Base-by-base conservation (phyloP, 2,888 invertebrate species). In the Euzophera pinguis region DNA sequence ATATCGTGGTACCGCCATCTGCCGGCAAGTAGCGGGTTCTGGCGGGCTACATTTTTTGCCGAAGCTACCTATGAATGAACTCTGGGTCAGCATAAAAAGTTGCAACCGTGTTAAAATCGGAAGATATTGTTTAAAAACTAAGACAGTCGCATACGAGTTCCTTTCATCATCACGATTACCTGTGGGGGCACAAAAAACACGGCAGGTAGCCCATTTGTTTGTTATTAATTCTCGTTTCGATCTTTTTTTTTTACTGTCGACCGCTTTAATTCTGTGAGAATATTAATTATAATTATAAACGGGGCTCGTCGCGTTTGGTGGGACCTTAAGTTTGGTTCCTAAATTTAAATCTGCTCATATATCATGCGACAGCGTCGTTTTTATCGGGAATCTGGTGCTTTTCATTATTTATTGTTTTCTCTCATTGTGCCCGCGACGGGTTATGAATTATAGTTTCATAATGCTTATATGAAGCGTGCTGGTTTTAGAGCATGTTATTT, bases 241-340 rank as follows among this genome's bases (percentile, higher is more conserved):
- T 80, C 73, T 73, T 83, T 81, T 87, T n/a, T n/a, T 22, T 82
- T 86, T 84, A 69, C 71, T 74, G 72, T 78, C 86, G 80, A 78
- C 86, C 85, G 83, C 79, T 84, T 85, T 89, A 84, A 88, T 88
- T 84, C 86, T 83, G 85, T 86, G 84, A 85, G 90, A 89, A 86
- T 90, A 90, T 90, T 90, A 90, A 90, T 90, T 90, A 90, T 87
- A 88, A 88, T 90, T 90, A 88, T 89, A 87, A 89, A 84, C 89
- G 85, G 82, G 75, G 71, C 69, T 84, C 84, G 80, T 79, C 84
- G 83, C 79, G 81, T 78, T 81, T 78, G 81, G 78, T 79, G 76
- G 74, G 67, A 71, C 78, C 76, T 78, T 75, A 75, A 77, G 77
- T 82, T 84, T 79, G 72, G 80, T 79, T 81, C 75, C 78, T 74